These are phyloP conservation scores for Drosophila rubida DNA, from an alignment of 2,888 invertebrate genomes.

Conservation along the genomic window DNA sequence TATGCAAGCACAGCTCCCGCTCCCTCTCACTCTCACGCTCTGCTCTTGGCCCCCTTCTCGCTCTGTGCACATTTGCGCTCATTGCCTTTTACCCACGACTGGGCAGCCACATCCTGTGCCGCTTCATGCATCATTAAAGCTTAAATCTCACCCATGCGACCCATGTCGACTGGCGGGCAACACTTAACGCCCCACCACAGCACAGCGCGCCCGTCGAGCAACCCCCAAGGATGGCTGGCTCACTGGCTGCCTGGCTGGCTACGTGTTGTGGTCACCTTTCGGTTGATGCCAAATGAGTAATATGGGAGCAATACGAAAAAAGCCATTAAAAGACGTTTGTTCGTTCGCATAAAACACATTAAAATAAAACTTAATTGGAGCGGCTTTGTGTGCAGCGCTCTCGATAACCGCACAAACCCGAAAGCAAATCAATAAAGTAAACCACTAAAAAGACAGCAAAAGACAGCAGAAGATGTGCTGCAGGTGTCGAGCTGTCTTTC, in stretches of 20 bases:
- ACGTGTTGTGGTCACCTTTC: conserved; percentile 79
- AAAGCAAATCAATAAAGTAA: conserved; percentile 70
- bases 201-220: background rate
- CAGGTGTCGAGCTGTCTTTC: conserved; percentile 68
- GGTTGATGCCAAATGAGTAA: conserved; percentile 78
- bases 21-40: background rate
- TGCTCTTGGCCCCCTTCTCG: background rate
- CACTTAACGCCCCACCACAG: conserved; percentile 65
- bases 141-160: conserved; percentile 80
- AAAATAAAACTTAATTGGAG: conserved; percentile 79
- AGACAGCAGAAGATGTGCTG: conserved; percentile 34
- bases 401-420: conserved; percentile 57
- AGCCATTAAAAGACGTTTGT: conserved; percentile 78
- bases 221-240: conserved; percentile 38
- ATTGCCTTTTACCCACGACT: conserved; percentile 81
- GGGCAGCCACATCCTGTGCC: conserved; percentile 80
- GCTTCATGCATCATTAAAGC: conserved; percentile 81
- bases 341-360: conserved; percentile 78
- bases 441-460: conserved; percentile 13
- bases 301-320: conserved; percentile 71
- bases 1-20: conserved; percentile 70
- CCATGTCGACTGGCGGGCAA: conserved; percentile 75
- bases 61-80: conserved; percentile 68
- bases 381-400: conserved; percentile 64
- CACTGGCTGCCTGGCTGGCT: conserved; percentile 39